These are phyloP conservation scores for Glareola pratincola DNA, from an alignment of 2,113 vertebrate species.

Conservation along the genomic window DNA sequence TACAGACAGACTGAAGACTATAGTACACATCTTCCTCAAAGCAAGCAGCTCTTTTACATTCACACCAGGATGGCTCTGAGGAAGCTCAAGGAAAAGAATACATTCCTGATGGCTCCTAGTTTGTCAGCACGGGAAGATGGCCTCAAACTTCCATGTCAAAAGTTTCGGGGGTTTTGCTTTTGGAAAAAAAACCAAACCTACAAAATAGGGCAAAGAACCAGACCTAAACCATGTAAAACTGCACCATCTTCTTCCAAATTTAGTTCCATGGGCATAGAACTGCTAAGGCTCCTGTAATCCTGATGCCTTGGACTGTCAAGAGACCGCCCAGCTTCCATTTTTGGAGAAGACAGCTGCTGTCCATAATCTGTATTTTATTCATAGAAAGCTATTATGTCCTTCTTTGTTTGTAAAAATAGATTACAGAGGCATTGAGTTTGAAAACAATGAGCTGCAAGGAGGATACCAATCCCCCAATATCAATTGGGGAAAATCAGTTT, in stretches of 20 bases:
- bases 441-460: background rate
- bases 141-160: background rate
- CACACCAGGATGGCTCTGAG: constrained; percentile 40
- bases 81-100: background rate
- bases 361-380: background rate
- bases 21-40: background rate
- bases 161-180: background rate
- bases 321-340: background rate
- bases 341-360: background rate
- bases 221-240: background rate
- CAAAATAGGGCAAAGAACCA: background rate
- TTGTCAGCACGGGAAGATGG: background rate
- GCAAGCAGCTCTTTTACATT: constrained; percentile 44
- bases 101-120: constrained; percentile 8
- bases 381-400: background rate
- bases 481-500: background rate
- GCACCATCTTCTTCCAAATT: background rate
- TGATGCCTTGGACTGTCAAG: background rate
- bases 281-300: background rate
- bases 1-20: constrained; percentile 1
- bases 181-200: background rate
- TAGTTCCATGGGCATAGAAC: background rate
- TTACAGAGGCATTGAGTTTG: background rate
- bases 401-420: background rate
- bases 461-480: background rate